Evolutionary conservation across 1,140 invertebrate genomes (phyloP), one percentile per base, ranked within the genome.

Genomic region (Aradophagus sp.): DNA sequence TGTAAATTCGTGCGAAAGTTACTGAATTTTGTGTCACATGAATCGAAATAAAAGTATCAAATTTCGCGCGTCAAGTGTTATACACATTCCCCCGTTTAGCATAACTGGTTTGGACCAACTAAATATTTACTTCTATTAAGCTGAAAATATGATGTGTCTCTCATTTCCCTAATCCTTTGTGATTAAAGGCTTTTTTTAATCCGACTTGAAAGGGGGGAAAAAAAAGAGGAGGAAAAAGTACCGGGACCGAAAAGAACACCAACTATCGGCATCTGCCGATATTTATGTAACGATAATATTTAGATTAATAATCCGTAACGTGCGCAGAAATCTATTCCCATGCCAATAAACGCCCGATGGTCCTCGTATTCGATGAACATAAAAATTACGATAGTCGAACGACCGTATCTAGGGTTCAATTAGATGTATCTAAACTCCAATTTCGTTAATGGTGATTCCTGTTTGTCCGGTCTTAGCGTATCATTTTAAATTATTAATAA

Each of bases 141-240:
- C 61, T 55, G 61, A 55, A 65, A 65, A 65, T 65, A 65, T 55
- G 34, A 65, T 48, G 42, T 48, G 61, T 34, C 26, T 55, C 50
- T 65, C 42, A 65, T 65, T 65, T 55, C 50, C 61, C 61, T 65
- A 65, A 65, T 65, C 61, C 59, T 26, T 23, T 12, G 16, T 65
- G 61, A 65, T 65, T 65, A 55, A 56, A 65, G 61, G 35, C 42
- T 26, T 16, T 55, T 48, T 41, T 50, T 65, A n/a, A n/a, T n/a
- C n/a, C n/a, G n/a, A n/a, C n/a, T n/a, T n/a, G n/a, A n/a, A n/a
- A n/a, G n/a, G n/a, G n/a, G n/a, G n/a, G n/a, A n/a, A n/a, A n/a
- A n/a, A n/a, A n/a, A n/a, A n/a, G n/a, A n/a, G n/a, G n/a, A n/a
- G n/a, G n/a, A n/a, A n/a, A 32, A 34, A 52, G 44, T 45, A 27